Percentiles rank a stretch among this genome's conserved stretches.
Evolutionary conservation across 1,140 invertebrate species (phyloP).

Genomic region (Drosophila novamexicana): DNA sequence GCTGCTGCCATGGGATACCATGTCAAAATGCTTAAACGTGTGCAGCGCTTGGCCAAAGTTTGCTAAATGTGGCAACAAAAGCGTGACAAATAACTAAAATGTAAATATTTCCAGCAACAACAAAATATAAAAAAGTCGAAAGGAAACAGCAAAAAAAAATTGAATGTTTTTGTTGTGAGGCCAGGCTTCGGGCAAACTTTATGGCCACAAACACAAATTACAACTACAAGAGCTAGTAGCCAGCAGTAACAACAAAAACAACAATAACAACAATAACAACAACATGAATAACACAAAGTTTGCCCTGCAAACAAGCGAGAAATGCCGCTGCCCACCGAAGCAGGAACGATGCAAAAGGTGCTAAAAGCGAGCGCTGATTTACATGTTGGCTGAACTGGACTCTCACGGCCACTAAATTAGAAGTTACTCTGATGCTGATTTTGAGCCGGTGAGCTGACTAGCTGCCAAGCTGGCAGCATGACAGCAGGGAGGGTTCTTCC

Average conservation of each 20-base stretch:
- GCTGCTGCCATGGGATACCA: slow-evolving; percentile 32
- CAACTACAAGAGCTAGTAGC: slow-evolving; percentile 55
- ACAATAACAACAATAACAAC: slow-evolving; percentile 11
- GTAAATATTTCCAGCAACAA: slow-evolving; percentile 65
- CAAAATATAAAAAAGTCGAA: slow-evolving; percentile 33
- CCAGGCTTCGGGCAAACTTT: slow-evolving; percentile 62
- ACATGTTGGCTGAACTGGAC: slow-evolving; percentile 70
- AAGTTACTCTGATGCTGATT: slow-evolving; percentile 81
- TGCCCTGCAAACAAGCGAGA: slow-evolving; percentile 65
- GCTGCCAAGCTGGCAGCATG: background rate
- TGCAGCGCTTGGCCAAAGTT: slow-evolving; percentile 45
- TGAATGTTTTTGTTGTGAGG: slow-evolving; percentile 69
- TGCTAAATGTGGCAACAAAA: slow-evolving; percentile 67
- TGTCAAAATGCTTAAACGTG: slow-evolving; percentile 56
- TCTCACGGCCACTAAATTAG: slow-evolving; percentile 81
- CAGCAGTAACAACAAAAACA: slow-evolving; percentile 19
- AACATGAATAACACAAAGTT: slow-evolving; percentile 62
- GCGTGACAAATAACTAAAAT: slow-evolving; percentile 57
- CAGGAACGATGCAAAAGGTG: slow-evolving; percentile 48
- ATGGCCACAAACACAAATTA: slow-evolving; percentile 80
- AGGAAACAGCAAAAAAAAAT: slow-evolving; percentile 38
- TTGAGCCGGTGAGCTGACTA: slow-evolving; percentile 39
- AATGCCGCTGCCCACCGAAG: slow-evolving; percentile 32
- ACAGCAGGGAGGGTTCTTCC: slow-evolving; percentile 30
- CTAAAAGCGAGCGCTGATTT: slow-evolving; percentile 77